Percentiles rank a stretch among this genome's conserved stretches.
Conservation (phyloP, 1,140 invertebrate genomes). For the Caerostris darwini region DNA sequence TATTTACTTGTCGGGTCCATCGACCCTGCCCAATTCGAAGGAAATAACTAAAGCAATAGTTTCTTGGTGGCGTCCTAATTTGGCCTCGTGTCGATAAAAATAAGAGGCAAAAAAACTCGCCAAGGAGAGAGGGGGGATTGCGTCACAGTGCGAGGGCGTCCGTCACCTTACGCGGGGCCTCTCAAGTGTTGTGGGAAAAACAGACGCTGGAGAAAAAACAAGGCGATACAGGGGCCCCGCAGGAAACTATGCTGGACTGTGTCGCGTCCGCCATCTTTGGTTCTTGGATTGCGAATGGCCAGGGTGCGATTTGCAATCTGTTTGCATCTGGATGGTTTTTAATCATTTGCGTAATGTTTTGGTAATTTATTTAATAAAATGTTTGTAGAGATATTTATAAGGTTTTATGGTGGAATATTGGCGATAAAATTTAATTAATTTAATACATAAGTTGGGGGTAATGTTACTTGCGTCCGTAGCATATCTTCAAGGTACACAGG, state of each 20-base stretch:
- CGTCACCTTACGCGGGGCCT: slow-evolving; percentile 59
- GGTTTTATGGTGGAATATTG: too few relatives aligned
- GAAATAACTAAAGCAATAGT: slow-evolving; percentile 28
- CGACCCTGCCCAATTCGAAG: slow-evolving; percentile 25
- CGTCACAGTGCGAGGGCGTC: slow-evolving; percentile 62
- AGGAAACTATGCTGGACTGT: neutral
- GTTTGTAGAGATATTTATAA: too few relatives aligned
- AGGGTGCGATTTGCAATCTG: neutral
- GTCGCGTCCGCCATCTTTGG: neutral
- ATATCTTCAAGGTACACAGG: too few relatives aligned
- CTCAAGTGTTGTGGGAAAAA: slow-evolving; percentile 72
- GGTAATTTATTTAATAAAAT: too few relatives aligned
- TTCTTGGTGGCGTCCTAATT: slow-evolving; percentile 46
- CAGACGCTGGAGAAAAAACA: slow-evolving; percentile 49
- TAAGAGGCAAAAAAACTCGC: slow-evolving; percentile 14
- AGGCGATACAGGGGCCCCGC: slow-evolving; percentile 16
- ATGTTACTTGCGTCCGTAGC: too few relatives aligned
- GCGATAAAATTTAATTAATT: too few relatives aligned
- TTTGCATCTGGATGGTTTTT: too few relatives aligned
- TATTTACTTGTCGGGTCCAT: slow-evolving; percentile 39
- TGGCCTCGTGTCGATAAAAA: slow-evolving; percentile 57
- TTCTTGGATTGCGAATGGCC: neutral
- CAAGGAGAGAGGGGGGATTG: slow-evolving; percentile 5
- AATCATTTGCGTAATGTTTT: too few relatives aligned
- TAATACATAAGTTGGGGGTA: too few relatives aligned